Evolutionary conservation across 2,888 invertebrate genomes (phyloP), one percentile per base, ranked within the genome.

Genomic region (Nowickia ferox): DNA sequence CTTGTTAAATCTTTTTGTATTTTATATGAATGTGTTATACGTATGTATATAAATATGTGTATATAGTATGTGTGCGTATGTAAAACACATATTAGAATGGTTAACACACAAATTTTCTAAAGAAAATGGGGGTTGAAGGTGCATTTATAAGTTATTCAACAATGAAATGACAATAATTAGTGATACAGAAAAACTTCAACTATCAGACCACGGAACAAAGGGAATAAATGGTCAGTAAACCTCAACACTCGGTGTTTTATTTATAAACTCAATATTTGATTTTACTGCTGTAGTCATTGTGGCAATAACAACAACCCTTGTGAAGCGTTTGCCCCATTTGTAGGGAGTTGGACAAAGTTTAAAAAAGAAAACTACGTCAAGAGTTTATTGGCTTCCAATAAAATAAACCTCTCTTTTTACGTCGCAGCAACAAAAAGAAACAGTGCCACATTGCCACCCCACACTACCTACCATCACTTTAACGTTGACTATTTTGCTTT

Each of bases 381-480:
- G 83, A 83, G 86, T 83, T 86, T 86, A 86, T 86, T 86, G 83
- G 72, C 86, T 79, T 83, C 30, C 79, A 79, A 68, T 80, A 83
- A 55, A 48, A 76, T 55, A 65, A 76, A 59, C 61, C 48, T 80
- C 61, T 19, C 30, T 17, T 44, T 63, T 63, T 74, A 46, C 61
- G 30, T 17, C 51, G 30, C 51, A 75, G 61, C 46, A n/a, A 17
- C 59, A 71, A 75, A 55, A 19, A 42, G 40, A 44, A 30, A 66
- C 63, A 40, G 11, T 2, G 10, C 44, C 17, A 17, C 66, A 17
- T 30, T 53, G 44, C 42, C 42, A 74, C 59, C 75, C 57, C 22
- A 17, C 40, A 22, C 19, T 44, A 5, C 10, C 55, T 1, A 15
- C 40, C n/a, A 30, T n/a, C 3, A 19, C 8, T 5, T 46, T 40